These are phyloP conservation scores for Camarhynchus parvulus DNA, from an alignment of 2,113 vertebrate species.

Conservation along the genomic window DNA sequence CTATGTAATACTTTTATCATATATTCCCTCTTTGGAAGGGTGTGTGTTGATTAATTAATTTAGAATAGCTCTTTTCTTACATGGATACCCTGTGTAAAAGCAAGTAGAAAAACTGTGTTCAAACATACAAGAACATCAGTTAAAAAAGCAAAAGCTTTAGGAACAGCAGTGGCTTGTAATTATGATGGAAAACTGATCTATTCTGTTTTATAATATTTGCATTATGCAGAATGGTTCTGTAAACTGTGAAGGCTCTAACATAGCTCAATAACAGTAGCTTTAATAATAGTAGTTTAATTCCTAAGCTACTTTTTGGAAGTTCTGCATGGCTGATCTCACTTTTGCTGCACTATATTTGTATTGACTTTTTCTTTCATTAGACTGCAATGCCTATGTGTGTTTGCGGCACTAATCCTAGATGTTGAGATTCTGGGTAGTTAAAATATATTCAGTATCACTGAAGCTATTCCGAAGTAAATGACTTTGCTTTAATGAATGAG, in stretches of 20 bases:
- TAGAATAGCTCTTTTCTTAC: neutral
- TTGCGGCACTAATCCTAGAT: neutral
- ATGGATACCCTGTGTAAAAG: neutral
- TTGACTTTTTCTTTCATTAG: neutral
- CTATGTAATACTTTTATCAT: neutral
- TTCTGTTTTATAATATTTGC: neutral
- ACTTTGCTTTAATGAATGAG: rapidly evolving
- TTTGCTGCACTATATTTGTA: neutral
- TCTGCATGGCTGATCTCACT: neutral
- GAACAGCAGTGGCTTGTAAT: neutral
- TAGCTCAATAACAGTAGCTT: neutral
- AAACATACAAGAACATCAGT: neutral
- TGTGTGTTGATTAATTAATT: neutral
- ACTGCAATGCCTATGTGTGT: neutral
- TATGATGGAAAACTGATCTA: neutral
- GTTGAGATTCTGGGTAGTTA: neutral
- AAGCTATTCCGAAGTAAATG: neutral
- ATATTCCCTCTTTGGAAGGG: neutral
- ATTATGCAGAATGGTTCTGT: neutral
- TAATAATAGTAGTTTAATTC: neutral
- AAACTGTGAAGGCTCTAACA: neutral
- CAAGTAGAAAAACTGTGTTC: neutral
- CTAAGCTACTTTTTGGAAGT: neutral
- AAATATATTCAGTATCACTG: neutral
- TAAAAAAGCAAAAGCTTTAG: neutral